A percentile compares a stretch with the other conserved stretches of the same genome.
Evolutionary conservation across 2,113 vertebrate genomes (phyloP).

Genomic region (Vimba vimba): DNA sequence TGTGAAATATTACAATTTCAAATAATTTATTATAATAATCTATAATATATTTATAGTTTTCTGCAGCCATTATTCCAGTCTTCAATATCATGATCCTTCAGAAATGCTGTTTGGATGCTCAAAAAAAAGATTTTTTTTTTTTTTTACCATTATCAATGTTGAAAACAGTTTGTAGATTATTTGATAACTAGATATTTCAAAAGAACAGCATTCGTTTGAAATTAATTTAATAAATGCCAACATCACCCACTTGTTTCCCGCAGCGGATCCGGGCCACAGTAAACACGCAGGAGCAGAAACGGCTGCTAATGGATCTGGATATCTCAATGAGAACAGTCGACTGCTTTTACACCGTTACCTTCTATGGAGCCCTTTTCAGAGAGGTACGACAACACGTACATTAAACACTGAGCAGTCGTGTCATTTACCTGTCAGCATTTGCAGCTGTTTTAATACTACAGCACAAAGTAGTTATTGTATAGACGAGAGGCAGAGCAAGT

Average conservation of each 20-base stretch:
- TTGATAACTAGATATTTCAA: neutral
- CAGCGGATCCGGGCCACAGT: conserved; percentile 88
- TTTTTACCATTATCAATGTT: neutral
- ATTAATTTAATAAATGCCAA: neutral
- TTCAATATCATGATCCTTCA: neutral
- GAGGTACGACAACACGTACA: conserved; percentile 80
- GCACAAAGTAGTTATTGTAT: neutral
- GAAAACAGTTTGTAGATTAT: neutral
- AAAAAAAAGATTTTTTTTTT: too few relatives aligned
- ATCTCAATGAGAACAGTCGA: conserved; percentile 98
- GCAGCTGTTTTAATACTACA: neutral
- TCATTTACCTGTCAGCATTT: conserved; percentile 3
- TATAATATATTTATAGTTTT: too few relatives aligned
- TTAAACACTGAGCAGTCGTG: neutral
- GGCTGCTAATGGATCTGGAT: conserved; percentile 94
- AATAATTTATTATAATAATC: neutral
- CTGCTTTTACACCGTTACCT: conserved; percentile 93
- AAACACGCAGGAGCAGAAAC: conserved; percentile 96
- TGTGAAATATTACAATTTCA: neutral
- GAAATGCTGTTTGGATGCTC: neutral
- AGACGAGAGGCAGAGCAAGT: neutral
- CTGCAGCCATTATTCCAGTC: too few relatives aligned
- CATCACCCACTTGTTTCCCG: neutral
- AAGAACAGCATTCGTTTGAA: neutral
- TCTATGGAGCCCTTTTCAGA: conserved; percentile 93